Base-by-base conservation (phyloP, 2,113 vertebrate genomes). In the Lepisosteus oculatus region DNA sequence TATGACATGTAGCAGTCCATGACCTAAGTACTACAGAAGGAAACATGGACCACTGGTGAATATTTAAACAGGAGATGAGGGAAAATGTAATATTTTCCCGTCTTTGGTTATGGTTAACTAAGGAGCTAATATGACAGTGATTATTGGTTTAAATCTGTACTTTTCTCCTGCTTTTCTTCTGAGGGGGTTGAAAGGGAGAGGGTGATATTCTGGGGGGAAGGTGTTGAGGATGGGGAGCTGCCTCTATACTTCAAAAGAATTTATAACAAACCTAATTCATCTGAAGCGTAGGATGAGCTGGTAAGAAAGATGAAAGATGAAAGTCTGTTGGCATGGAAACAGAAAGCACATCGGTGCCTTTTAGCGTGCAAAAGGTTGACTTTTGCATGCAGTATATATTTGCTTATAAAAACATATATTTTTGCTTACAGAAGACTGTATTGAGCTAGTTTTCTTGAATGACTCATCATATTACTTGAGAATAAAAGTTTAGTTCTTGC, bases 251-350 rank as follows among this genome's bases (percentile, higher is more conserved):
- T 93, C 91, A 92, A 93, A 93, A 93, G 90, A 92, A 93, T 91
- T 90, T 91, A 90, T 90, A 92, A 93, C 90, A 91, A 91, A 93
- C 90, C 90, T 91, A 93, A 93, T 92, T 92, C 90, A 93, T 91
- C 87, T 90, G 87, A 85, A 91, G 91, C 90, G 85, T 89, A 91
- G 91, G 90, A 93, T 90, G 90, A 91, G 89, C 89, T 92, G 89
- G 89, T 92, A 93, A 92, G 90, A 92, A 92, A 92, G 91, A 92
- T 92, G 88, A 92, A 91, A 91, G 90, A 92, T 92, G 91, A 92
- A 92, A 92, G 91, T 92, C 88, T 87, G 91, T 93, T 91, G 91
- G 89, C 90, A 93, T 92, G 90, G 91, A 92, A 92, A 93, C 91
- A 88, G 91, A 93, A 93, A 93, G 90, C 90, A 91, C 89, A 91